Base-by-base conservation (phyloP, 2,797 vertebrate species). In the Poeciliopsis gracilis region DNA sequence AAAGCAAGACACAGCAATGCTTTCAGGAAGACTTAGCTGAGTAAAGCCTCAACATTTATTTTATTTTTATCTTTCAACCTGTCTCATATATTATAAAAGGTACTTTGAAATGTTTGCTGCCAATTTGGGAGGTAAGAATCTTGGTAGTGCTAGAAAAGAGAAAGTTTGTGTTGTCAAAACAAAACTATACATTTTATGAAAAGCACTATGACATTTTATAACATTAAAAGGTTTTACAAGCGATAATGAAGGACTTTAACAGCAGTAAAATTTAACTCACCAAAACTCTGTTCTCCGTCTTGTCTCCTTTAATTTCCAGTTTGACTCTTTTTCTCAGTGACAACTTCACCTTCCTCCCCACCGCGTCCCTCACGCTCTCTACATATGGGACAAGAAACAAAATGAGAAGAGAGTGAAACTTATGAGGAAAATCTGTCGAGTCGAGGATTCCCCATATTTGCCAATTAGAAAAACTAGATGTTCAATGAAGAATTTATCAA, bases 251-350 rank as follows among this genome's bases (percentile, higher is more conserved):
- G 10, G 55, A 13, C n/a, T n/a, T 55, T 12, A n/a, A n/a, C 7
- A n/a, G 53, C 25, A 81, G 86, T 73, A 0, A 55, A 46, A 45
- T 59, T 80, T 55, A 76, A 96, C 97, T 97, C 93, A 98, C 98
- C 97, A 99, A 75, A 79, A 98, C 97, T 95, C 94, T 96, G 94
- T 98, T 98, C 87, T 98, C 97, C 53, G 97, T 95, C 95, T 96
- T 97, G 94, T 98, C 97, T 83, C 96, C 97, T 94, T 98, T 99
- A 82, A 96, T 95, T 95, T 99, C 98, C 91, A 99, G 89, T 83
- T 97, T 98, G 74, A 99, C 97, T 93, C 95, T 97, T 95, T 97
- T 98, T 94, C 96, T 97, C 86, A 98, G 92, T 0, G 96, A 96
- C 92, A 99, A 96, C 93, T 97, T 97, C 79, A 97, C 96, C 95